Conservation (phyloP, 2,888 invertebrate genomes). For the Acholoe squamosa region DNA sequence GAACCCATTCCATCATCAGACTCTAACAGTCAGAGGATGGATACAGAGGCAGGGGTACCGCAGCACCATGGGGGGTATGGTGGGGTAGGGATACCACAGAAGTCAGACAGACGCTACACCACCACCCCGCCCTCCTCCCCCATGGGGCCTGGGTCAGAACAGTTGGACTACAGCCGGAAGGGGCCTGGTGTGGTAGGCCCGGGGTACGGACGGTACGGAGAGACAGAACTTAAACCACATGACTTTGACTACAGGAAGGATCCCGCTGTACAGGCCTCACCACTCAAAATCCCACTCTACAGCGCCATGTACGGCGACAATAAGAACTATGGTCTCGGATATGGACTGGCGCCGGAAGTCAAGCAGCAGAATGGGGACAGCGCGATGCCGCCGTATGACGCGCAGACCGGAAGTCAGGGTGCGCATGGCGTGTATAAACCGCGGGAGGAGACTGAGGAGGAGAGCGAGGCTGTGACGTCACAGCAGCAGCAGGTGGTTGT, state of each 20-base stretch:
- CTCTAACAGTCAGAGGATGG: neutral
- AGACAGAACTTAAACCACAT: neutral
- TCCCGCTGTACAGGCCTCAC: neutral
- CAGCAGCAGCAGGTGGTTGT: neutral
- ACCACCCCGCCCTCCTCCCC: neutral
- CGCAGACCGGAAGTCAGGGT: neutral
- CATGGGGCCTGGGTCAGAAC: neutral
- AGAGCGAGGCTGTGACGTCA: neutral
- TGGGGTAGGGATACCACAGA: neutral
- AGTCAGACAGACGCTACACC: neutral
- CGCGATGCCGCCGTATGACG: neutral
- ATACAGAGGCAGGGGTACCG: neutral
- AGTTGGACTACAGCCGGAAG: neutral
- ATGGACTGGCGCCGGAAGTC: neutral
- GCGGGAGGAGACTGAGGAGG: neutral
- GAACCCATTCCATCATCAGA: neutral
- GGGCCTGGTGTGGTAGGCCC: neutral
- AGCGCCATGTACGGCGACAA: neutral
- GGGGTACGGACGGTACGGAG: neutral
- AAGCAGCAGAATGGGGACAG: neutral
- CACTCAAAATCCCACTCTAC: conserved; percentile 27
- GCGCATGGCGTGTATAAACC: neutral
- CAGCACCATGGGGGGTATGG: neutral
- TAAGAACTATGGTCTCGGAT: neutral
- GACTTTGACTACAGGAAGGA: neutral